phyloP scores from a whole-genome alignment of 2,797 vertebrate genomes.

The Alectoris magna region DNA sequence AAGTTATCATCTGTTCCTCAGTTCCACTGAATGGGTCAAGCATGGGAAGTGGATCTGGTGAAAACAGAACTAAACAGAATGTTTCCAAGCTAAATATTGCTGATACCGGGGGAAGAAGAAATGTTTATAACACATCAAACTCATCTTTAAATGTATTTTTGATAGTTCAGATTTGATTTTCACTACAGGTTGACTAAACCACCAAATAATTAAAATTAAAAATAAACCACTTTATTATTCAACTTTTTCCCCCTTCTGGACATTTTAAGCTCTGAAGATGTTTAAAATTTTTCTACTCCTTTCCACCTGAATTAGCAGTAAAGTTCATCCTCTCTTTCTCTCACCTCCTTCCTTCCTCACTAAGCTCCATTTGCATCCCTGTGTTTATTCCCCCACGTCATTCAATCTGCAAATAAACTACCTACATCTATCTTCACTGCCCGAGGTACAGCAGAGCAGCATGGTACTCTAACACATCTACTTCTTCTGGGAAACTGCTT shows the following conservation, averaged over 20 bases:
- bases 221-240: not conserved
- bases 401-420: not conserved
- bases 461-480: too few relatives aligned
- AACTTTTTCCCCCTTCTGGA: not conserved
- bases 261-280: not conserved
- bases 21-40: not conserved
- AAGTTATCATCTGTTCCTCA: not conserved
- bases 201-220: not conserved
- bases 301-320: not conserved
- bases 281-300: not conserved
- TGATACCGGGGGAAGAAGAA: not conserved
- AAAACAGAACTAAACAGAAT: not conserved
- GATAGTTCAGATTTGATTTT: not conserved
- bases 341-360: not conserved
- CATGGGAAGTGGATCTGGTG: not conserved
- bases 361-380: not conserved
- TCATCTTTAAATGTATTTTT: not conserved
- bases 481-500: not conserved
- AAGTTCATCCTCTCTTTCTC: not conserved
- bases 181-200: not conserved
- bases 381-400: not conserved
- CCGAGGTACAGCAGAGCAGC: not conserved
- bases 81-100: not conserved
- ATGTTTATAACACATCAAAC: not conserved
- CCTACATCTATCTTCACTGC: not conserved